A percentile compares a stretch with the other conserved stretches of the same genome.
phyloP scores from a whole-genome alignment of 1,140 invertebrate species.

The Heliconius hewitsoni region DNA sequence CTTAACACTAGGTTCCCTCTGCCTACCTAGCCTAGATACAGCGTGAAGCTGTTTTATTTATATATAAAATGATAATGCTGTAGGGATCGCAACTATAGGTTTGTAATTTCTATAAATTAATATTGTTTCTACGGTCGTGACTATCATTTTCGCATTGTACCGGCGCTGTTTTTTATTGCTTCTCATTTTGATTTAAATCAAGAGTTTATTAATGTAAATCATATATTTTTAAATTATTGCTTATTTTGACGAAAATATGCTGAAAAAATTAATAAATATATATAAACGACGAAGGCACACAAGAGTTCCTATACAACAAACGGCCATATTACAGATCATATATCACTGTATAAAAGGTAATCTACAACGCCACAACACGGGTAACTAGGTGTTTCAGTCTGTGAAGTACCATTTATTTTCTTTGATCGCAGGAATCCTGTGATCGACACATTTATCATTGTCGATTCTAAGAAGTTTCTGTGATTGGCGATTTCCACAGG shows the following conservation, averaged over 20 bases:
- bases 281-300: not conserved
- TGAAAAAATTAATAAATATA: not conserved
- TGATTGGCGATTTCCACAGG: slow-evolving; percentile 38
- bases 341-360: slow-evolving; percentile 31
- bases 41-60: not conserved
- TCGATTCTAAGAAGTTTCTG: slow-evolving; percentile 37
- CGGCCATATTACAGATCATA: not conserved
- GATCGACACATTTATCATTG: slow-evolving; percentile 32
- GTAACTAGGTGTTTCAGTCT: slow-evolving; percentile 32
- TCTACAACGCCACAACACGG: slow-evolving; percentile 18
- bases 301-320: not conserved
- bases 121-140: slow-evolving; percentile 10
- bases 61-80: not conserved
- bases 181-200: not conserved
- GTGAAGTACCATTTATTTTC: slow-evolving; percentile 31
- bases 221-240: not conserved
- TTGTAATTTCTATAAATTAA: slow-evolving; percentile 20
- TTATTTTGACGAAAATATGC: not conserved
- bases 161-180: not conserved
- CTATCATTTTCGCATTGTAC: not conserved
- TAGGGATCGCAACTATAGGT: not conserved
- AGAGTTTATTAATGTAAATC: not conserved
- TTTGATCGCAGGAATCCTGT: slow-evolving; percentile 19
- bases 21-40: too few species aligned
- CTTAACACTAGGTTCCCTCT: too few species aligned